Percentiles rank a stretch among this genome's conserved stretches.
phyloP scores from a whole-genome alignment of 1,140 invertebrate genomes.

The Bombus turneri region DNA sequence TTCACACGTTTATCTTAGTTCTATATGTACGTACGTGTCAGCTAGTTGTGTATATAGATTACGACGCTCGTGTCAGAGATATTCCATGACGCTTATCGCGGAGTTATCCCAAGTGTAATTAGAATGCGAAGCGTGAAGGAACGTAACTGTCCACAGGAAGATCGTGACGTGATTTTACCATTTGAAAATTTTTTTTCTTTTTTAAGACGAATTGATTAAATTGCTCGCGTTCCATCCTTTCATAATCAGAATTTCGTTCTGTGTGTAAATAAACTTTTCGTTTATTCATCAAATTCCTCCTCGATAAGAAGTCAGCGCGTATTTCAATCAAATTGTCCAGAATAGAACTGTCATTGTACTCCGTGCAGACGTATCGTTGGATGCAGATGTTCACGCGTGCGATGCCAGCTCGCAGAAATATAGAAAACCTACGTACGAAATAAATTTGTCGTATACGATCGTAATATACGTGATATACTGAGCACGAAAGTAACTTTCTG shows the following conservation, averaged over 20 bases:
- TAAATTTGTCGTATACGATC: too few relatives aligned
- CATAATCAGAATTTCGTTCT: too few relatives aligned
- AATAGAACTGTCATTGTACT: neutral
- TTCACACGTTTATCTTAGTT: neutral
- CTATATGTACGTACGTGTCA: neutral
- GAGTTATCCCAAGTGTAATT: constrained; percentile 17
- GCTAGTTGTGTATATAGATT: constrained; percentile 6
- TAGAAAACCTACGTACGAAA: too few relatives aligned
- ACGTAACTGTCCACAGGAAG: neutral
- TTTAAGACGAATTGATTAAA: neutral
- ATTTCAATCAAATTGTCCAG: neutral
- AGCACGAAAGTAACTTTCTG: neutral
- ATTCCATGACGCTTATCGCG: constrained; percentile 26
- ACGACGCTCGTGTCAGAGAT: neutral
- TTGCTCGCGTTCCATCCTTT: too few relatives aligned
- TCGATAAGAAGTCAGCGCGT: neutral
- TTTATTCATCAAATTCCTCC: neutral
- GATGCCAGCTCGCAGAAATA: too few relatives aligned
- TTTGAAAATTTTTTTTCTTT: neutral
- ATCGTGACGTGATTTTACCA: neutral
- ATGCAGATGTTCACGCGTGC: too few relatives aligned
- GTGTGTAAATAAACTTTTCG: too few relatives aligned
- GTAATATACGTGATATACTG: too few relatives aligned
- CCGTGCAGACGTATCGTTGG: too few relatives aligned
- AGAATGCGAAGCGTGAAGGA: neutral